Percentiles rank a stretch among this genome's conserved stretches.
phyloP scores from a whole-genome alignment of 2,113 vertebrate species.

The Odontesthes bonariensis region DNA sequence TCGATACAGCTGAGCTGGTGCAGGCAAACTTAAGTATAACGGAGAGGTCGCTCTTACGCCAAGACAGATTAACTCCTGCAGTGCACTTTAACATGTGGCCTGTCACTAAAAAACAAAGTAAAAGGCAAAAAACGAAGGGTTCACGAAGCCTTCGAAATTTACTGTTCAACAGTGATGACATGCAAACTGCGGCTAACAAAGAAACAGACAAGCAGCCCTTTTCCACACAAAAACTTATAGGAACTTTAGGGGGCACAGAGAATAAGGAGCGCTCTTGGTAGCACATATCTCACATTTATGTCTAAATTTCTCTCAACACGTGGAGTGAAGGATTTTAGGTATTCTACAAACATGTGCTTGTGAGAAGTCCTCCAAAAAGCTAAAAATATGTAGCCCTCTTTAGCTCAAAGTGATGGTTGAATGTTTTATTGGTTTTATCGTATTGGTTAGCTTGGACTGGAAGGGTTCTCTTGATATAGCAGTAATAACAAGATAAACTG shows the following conservation, averaged over 20 bases:
- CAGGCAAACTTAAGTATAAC: conserved; percentile 34
- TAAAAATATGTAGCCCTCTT: not conserved
- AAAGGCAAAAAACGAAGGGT: conserved; percentile 50
- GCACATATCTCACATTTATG: not conserved
- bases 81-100: conserved; percentile 39
- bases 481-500: not conserved
- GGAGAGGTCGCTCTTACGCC: conserved; percentile 32
- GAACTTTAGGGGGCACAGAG: conserved; percentile 20
- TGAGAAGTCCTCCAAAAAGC: no score
- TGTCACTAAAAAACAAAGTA: conserved; percentile 38
- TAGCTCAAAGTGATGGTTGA: not conserved
- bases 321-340: not conserved
- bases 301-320: not conserved
- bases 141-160: conserved; percentile 23
- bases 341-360: no score
- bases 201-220: conserved; percentile 17
- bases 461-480: no score
- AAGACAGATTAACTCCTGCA: conserved; percentile 31
- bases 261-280: not conserved
- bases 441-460: no score
- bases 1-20: conserved; percentile 41
- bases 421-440: no score
- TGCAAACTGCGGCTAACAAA: conserved; percentile 24
- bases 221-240: conserved; percentile 13
- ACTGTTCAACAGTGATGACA: conserved; percentile 28